Evolutionary conservation across 1,140 invertebrate genomes (phyloP).

Genomic region (Gonatopus flavifemur): DNA sequence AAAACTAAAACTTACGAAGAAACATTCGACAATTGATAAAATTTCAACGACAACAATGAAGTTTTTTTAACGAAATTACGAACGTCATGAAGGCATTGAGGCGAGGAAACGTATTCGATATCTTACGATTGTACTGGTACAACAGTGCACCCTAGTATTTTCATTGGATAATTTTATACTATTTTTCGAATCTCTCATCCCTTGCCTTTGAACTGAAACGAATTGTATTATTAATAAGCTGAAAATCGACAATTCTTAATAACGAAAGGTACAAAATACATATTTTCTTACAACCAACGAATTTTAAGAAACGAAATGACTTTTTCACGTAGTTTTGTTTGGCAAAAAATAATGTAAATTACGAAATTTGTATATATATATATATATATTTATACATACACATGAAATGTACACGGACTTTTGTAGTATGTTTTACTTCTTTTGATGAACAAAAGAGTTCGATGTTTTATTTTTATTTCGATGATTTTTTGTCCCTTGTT

Average conservation of each 20-base stretch:
- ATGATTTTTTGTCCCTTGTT: too few species aligned
- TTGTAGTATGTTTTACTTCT: conserved; percentile 16
- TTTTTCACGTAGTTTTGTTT: neutral
- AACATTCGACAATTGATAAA: conserved; percentile 42
- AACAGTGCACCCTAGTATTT: too few species aligned
- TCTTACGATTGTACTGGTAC: too few species aligned
- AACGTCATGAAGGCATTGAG: conserved; percentile 11
- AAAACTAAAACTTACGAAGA: conserved; percentile 54
- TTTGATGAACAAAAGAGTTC: too few species aligned
- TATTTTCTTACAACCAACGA: conserved; percentile 23
- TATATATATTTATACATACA: conserved; percentile 20
- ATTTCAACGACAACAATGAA: neutral
- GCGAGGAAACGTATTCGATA: too few species aligned
- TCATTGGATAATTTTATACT: too few species aligned
- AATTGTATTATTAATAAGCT: too few species aligned
- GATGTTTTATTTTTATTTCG: too few species aligned
- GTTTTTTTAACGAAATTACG: conserved; percentile 8
- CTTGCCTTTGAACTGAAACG: too few species aligned
- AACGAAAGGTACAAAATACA: too few species aligned
- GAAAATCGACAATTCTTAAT: too few species aligned
- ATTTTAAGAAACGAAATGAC: neutral
- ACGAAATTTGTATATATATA: conserved; percentile 37
- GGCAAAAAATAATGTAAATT: conserved; percentile 27
- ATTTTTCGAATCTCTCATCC: too few species aligned
- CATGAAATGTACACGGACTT: conserved; percentile 12